Evolutionary conservation across 1,140 invertebrate genomes (phyloP), one percentile per base, ranked within the genome.

Genomic region (Forficula auricularia): DNA sequence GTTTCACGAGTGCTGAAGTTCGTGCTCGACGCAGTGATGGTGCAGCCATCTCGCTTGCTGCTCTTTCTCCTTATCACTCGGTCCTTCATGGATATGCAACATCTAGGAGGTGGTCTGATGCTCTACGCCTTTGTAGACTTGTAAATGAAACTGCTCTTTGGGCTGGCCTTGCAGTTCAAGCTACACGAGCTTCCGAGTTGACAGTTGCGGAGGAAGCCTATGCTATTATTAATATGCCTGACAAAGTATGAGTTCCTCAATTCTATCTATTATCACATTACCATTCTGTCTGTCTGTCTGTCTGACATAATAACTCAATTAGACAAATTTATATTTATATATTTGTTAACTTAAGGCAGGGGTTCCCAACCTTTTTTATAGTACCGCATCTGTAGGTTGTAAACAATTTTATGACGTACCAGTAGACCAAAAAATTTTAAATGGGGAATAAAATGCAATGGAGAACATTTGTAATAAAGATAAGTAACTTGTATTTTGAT

Each of bases 131-230:
- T 15, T 91, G 77, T 62, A 68, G 77, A 55, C 75, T 76, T 61
- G 75, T 75, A 45, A 84, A 80, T 66, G 82, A 88, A 53, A 78
- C 83, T 49, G 75, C 72, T 27, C 59, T 94, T 13, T 96, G 91
- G 90, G 81, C 87, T 1, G 85, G 82, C 52, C 65, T 95, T 47
- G 90, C 89, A 2, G 83, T 82, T 1, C 68, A 92, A 59, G 77
- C 89, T 10, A 79, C 79, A 38, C 75, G 82, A 49, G 72, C 72
- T 35, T 80, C 77, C 55, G 71, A 88, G 50, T 61, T 94, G 16
- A 70, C 77, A 32, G 77, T 85, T 19, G 88, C 89, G 1, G 89
- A 95, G 68, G 79, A 92, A 56, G 83, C 87, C 8, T 97, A 91
- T 64, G 82, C 87, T n/a, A 78, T 86, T 16, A 84, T 96, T 42